phyloP scores from a whole-genome alignment of 1,140 invertebrate genomes.

The Tachypleus tridentatus region DNA sequence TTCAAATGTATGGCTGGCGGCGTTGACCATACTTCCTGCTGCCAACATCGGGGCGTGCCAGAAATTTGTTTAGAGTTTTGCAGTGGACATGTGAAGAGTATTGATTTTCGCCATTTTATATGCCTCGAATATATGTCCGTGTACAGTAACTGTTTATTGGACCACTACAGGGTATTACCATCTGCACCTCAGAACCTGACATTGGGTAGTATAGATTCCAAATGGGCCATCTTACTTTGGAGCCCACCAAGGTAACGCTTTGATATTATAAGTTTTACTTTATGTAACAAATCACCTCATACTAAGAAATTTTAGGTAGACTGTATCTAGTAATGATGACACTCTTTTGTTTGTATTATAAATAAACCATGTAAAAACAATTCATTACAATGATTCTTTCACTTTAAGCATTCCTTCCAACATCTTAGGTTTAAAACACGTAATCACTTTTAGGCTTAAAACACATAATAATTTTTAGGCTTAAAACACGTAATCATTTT shows the following conservation, averaged over 20 bases:
- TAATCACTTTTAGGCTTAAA: no score
- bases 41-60: slow-evolving; percentile 55
- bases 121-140: slow-evolving; percentile 65
- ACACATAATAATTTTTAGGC: no score
- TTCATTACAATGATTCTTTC: no score
- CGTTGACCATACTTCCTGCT: slow-evolving; percentile 53
- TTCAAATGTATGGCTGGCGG: slow-evolving; percentile 57
- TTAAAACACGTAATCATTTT: no score
- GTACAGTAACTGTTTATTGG: slow-evolving; percentile 62
- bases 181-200: slow-evolving; percentile 51
- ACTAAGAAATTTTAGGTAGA: no score
- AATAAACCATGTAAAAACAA: no score
- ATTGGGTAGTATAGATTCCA: slow-evolving; percentile 54
- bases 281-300: no score
- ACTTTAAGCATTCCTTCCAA: no score
- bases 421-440: no score
- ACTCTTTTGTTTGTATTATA: no score
- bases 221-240: slow-evolving; percentile 67
- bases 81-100: slow-evolving; percentile 50
- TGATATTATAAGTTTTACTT: no score
- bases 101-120: slow-evolving; percentile 54
- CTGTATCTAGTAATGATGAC: no score
- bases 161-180: slow-evolving; percentile 67
- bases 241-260: slow-evolving; percentile 41
- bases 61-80: slow-evolving; percentile 54